Evolutionary conservation across 35 echinoderm and acorn worm genomes (phyloP).

Genomic region (Amphiura filiformis): DNA sequence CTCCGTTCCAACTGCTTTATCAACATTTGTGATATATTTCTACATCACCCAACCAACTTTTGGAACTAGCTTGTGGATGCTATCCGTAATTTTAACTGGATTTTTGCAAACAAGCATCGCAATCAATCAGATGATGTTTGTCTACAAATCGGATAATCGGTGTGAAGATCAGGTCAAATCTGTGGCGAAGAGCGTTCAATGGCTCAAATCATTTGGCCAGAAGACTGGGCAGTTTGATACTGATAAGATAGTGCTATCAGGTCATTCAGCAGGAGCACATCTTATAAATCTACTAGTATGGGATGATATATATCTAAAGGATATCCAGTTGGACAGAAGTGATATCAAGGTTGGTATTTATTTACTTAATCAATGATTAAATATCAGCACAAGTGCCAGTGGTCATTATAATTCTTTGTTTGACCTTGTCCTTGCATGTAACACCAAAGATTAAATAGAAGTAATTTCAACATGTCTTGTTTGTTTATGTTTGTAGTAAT

Average conservation of each 20-base stretch:
- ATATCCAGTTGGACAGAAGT: background rate
- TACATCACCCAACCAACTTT: background rate
- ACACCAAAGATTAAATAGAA: too few species aligned
- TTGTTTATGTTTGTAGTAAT: too few species aligned
- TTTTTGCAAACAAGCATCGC: background rate
- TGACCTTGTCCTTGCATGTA: too few species aligned
- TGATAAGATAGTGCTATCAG: background rate
- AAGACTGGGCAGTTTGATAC: conserved; percentile 24
- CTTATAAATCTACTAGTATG: background rate
- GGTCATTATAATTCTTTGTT: too few species aligned
- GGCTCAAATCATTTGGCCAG: conserved; percentile 15
- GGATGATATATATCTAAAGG: background rate
- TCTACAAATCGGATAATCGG: background rate
- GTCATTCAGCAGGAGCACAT: conserved; percentile 35
- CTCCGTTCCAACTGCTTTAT: background rate
- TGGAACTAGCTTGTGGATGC: too few species aligned
- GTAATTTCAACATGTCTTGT: too few species aligned
- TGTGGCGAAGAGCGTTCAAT: background rate
- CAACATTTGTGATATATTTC: background rate
- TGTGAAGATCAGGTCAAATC: background rate
- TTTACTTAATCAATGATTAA: too few species aligned
- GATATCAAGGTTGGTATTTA: conserved; percentile 10
- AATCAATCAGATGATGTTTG: background rate
- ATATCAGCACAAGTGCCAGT: too few species aligned
- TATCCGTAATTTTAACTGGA: background rate